phyloP scores from a whole-genome alignment of 2,888 invertebrate species.

The Selenia dentaria region DNA sequence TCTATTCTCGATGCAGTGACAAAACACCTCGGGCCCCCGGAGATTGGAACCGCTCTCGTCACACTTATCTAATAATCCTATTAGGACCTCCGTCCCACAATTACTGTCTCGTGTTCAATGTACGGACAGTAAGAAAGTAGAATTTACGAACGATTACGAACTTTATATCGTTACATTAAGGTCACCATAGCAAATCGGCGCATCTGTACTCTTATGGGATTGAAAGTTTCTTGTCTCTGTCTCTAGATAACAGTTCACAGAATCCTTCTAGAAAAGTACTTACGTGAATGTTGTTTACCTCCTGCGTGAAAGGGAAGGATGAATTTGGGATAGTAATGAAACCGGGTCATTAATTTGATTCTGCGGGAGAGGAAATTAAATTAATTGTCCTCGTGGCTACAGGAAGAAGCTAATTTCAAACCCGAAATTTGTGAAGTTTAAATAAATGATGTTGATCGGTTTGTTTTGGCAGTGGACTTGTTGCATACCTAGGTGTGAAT shows the following conservation, averaged over 20 bases:
- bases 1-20: conserved; percentile 2
- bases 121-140: not conserved
- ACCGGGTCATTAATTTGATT: conserved; percentile 13
- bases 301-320: conserved; percentile 3
- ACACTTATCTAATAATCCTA: conserved; percentile 26
- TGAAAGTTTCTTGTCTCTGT: too few species aligned
- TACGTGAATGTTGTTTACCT: not conserved
- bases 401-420: conserved; percentile 10
- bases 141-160: not conserved
- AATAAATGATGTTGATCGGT: not conserved
- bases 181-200: not conserved
- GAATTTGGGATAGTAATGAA: conserved; percentile 6
- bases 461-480: too few species aligned
- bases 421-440: not conserved
- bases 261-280: conserved; percentile 1
- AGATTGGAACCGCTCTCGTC: conserved; percentile 21
- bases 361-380: conserved; percentile 4
- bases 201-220: too few species aligned
- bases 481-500: too few species aligned
- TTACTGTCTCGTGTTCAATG: conserved; percentile 10
- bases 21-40: conserved; percentile 15
- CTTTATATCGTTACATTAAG: not conserved
- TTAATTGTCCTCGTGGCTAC: conserved; percentile 2
- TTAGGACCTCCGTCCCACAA: conserved; percentile 10
- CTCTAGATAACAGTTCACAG: conserved; percentile 2